Conservation (phyloP, 1,140 invertebrate genomes). For the Drosophila santomea region DNA sequence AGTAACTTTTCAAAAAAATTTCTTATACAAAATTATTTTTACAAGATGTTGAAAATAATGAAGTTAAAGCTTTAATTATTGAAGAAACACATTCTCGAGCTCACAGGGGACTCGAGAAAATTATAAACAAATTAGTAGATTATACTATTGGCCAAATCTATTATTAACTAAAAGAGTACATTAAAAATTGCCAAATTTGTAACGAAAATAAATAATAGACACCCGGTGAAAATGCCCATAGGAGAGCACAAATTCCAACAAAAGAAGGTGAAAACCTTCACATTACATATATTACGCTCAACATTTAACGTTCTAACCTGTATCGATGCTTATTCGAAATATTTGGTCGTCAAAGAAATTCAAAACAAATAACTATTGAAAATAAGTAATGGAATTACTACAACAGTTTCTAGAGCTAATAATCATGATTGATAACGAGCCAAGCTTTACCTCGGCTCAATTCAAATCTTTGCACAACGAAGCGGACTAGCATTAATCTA, state of each 20-base stretch:
- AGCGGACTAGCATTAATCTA: no score
- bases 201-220: background rate
- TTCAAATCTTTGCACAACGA: background rate
- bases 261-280: background rate
- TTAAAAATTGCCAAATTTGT: background rate
- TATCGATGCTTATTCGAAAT: no score
- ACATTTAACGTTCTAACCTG: no score
- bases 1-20: no score
- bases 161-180: background rate
- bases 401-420: background rate
- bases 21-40: no score
- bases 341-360: no score
- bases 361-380: background rate
- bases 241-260: background rate
- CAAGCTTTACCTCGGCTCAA: background rate
- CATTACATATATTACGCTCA: background rate
- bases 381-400: background rate
- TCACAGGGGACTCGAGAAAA: no score
- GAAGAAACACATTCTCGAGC: no score
- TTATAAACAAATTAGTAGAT: no score
- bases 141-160: background rate
- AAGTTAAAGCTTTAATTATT: no score
- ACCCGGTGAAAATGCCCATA: no score
- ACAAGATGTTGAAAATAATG: no score
- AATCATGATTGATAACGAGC: background rate